Base-by-base conservation (phyloP, 1,140 invertebrate species). In the Physella acuta region DNA sequence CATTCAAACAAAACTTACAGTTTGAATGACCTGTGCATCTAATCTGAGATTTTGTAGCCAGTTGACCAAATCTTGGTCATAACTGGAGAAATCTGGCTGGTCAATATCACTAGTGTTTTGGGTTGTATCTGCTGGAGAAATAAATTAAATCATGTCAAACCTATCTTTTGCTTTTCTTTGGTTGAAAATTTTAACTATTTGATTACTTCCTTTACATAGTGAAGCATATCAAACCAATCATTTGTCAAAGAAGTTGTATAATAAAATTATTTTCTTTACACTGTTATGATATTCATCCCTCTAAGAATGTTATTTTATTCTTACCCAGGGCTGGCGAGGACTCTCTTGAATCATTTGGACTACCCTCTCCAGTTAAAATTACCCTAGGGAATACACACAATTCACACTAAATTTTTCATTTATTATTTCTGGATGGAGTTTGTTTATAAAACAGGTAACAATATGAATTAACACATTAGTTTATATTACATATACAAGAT, bases 341-440 rank as follows among this genome's bases (percentile, higher is more conserved):
- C 31, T 68, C 66, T 33, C 56, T 28, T 2, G 66, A 68, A 68
- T 31, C 60, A 20, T 51, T 39, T 11, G 20, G 17, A 33, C 55
- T 59, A 44, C 55, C 66, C 30, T 68, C 56, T 16, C 66, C 66
- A 5, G 56, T 68, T 34, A 68, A 36, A 17, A 68, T 68, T 28
- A 68, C 66, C 30, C 66, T 68, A 37, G n/a, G 49, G 36, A 17
- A 37, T n/a, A 60, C 11, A 31, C 11, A 39, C 28, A n/a, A n/a
- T n/a, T n/a, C n/a, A n/a, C n/a, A n/a, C n/a, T n/a, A n/a, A n/a
- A n/a, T n/a, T n/a, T n/a, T n/a, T n/a, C n/a, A n/a, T n/a, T n/a
- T n/a, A n/a, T n/a, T n/a, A n/a, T n/a, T n/a, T n/a, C n/a, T n/a
- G n/a, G n/a, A n/a, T n/a, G n/a, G n/a, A n/a, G n/a, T n/a, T n/a